Evolutionary conservation across 2,888 invertebrate species (phyloP), one percentile per base, ranked within the genome.

Genomic region (Hedychridium roseum): DNA sequence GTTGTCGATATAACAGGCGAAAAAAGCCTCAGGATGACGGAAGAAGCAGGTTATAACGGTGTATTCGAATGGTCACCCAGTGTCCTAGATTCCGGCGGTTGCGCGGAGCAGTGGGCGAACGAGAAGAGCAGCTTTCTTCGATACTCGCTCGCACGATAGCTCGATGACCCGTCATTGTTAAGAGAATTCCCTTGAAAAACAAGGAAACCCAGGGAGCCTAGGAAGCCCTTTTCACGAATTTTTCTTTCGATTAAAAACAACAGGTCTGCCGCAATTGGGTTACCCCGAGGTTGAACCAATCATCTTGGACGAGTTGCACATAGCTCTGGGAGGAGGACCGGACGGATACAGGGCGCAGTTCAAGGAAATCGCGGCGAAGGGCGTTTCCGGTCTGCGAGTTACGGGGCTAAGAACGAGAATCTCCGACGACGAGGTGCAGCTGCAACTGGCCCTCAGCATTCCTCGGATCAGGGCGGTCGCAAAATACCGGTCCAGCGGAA

Each of bases 331-430:
- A 32, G 86, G 84, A 17, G 92, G 92, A 0, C 90, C 92, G 0
- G 89, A 92, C 71, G 92, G 91, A 0, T 92, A 92, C 80, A 84
- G 88, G 37, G 92, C 91, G 1, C 86, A 87, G 30, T 92, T 92
- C 80, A 86, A 85, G 54, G 88, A 92, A 66, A 90, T 92, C 62
- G 85, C 89, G 59, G 91, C 92, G 0, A 89, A 83, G 60, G 92
- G 92, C 11, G 91, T 92, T 17, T 89, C 91, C 64, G 88, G 91
- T 65, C 83, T 92, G 75, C 88, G 89, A 38, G 86, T 92, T 43
- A 90, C 89, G 1, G 89, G 88, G 60, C 86, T 92, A 60, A 88
- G 91, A 88, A 88, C 81, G 76, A 79, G 70, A 35, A 38, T 76
- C 5, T 48, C 59, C 16, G 74, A 78, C 16, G 89, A 90, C 60